A percentile compares a stretch with the other conserved stretches of the same genome.
phyloP scores from a whole-genome alignment of 2,888 invertebrate species.

The Leucophora obtusa region DNA sequence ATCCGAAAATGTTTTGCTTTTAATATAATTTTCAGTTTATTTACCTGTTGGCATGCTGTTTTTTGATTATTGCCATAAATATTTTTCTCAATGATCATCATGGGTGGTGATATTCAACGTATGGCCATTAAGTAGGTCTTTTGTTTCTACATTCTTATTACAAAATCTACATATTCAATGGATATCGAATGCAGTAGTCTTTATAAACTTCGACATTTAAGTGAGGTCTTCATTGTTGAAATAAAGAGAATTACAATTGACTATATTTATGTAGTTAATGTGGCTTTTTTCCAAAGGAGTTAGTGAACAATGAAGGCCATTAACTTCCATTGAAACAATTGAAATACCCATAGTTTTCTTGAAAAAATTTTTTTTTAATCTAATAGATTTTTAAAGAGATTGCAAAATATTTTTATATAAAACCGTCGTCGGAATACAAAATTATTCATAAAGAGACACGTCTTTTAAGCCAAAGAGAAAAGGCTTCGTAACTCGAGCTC shows the following conservation, averaged over 20 bases:
- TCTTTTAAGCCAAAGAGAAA: too few relatives aligned
- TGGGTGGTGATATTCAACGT: conserved; percentile 47
- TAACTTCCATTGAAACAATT: too few relatives aligned
- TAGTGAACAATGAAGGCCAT: too few relatives aligned
- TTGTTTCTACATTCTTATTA: conserved; percentile 9
- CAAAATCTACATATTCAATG: neutral
- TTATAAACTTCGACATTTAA: conserved; percentile 12
- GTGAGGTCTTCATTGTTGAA: neutral
- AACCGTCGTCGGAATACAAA: too few relatives aligned
- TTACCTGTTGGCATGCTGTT: conserved; percentile 52
- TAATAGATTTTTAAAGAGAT: too few relatives aligned
- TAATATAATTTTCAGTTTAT: conserved; percentile 27
- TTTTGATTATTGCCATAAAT: conserved; percentile 53
- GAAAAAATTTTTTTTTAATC: too few relatives aligned
- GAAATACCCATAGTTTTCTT: too few relatives aligned
- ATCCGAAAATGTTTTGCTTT: conserved; percentile 19
- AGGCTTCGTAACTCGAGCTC: too few relatives aligned
- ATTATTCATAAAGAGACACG: too few relatives aligned
- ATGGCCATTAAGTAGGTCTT: conserved; percentile 14
- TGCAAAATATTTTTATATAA: too few relatives aligned
- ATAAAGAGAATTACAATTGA: neutral
- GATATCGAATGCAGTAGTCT: neutral
- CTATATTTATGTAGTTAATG: neutral
- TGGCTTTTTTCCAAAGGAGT: neutral
- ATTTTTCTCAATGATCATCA: conserved; percentile 50